Evolutionary conservation across 1,140 invertebrate species (phyloP), one percentile per base, ranked within the genome.

Genomic region (Mylabris phalerata): DNA sequence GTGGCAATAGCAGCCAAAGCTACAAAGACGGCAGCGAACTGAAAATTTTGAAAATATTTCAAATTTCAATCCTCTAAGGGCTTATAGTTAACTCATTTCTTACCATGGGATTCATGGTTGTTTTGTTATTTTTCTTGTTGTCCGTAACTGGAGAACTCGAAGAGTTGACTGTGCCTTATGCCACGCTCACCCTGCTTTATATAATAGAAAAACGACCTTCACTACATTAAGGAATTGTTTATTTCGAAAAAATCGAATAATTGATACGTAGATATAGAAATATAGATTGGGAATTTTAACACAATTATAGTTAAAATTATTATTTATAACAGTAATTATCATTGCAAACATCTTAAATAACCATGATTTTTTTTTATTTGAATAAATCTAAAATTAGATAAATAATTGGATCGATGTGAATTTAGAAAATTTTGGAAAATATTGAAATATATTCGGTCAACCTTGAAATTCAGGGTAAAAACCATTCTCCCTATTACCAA

Each of bases 101-200:
- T 63, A 65, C 64, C 64, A 65, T 56, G 45, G 57, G 48, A 55
- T 65, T 65, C 64, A 65, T 65, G 27, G 44, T 32, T 32, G 19
- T 19, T 32, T 32, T 32, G 4, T 32, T 32, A 7, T 32, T 32
- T 1, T 4, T 32, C 7, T 32, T 32, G 32, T 32, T 32, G 32
- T 4, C 32, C 7, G 19, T 19, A 19, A 19, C 19, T 45, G 42
- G 45, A 50, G 10, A 49, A 52, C 24, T 50, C 45, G 48, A 50
- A 44, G 40, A 63, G 50, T 58, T 57, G 55, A 61, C 62, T 63
- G 59, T 61, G 50, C 40, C 55, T 25, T 48, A 19, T 45, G 32
- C 10, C 11, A 13, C n/a, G 38, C 39, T 43, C 13, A 59, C 44
- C 58, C 62, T 55, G 42, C 25, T 59, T 50, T 59, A 59, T 54